Base-by-base conservation (phyloP, 2,888 invertebrate genomes). In the Perizoma flavofasciatum region DNA sequence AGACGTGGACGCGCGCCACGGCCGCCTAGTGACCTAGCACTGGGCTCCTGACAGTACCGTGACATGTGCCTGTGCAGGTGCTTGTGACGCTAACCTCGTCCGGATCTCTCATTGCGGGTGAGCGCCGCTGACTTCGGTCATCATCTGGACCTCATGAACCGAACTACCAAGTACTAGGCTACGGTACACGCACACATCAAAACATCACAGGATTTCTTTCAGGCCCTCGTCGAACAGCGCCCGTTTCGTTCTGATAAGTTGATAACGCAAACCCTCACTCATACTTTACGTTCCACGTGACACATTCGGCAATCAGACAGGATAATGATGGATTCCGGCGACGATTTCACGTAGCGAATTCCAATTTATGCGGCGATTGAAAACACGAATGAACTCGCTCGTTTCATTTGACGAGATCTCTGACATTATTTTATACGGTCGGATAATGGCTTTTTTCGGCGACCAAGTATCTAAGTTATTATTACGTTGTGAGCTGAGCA, bases 1-100 rank as follows among this genome's bases (percentile, higher is more conserved):
- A 75, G 73, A 77, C 81, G 82, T 78, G 86, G 83, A 82, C 88
- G 86, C 86, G 86, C 84, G 77, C 69, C 74, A 80, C 82, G 75
- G 82, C 83, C 72, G 75, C 82, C 69, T 79, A 71, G 82, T 83
- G 81, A 83, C 33, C 32, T 34, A 34, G 5, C 7, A 6, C 32
- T 32, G 4, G 8, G 34, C 11, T 34, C 11, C 10, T 46, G 10
- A 55, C 55, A 54, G 43, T 60, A 11, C 10, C 7, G 58, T 53
- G 58, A 59, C 49, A 59, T 59, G 59, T 59, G 59, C 59, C 48
- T 45, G 49, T 53, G 52, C 41, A 4, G 41, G 41, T 41, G 22
- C 44, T 44, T 44, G 22, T 44, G 44, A 44, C 44, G 41, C n/a
- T n/a, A 49, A 48, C 53, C 22, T 34, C 44, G 43, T 7, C 48